phyloP scores from a whole-genome alignment of 1,140 invertebrate genomes.

The Drosophila melanica region DNA sequence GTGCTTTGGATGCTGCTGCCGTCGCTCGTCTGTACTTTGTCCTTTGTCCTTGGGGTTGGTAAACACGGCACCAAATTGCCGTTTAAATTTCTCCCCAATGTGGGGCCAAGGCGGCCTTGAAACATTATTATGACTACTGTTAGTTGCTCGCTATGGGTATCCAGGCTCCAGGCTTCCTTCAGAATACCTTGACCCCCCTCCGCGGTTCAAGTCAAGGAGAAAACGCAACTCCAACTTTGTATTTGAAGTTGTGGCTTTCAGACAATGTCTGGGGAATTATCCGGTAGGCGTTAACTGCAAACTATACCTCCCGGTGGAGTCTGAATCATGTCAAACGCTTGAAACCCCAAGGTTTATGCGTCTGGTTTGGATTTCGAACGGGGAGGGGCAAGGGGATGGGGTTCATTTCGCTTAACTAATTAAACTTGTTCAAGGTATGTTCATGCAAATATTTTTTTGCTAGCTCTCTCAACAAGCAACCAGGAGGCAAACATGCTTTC shows the following conservation, averaged over 20 bases:
- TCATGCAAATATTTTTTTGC: constrained; percentile 62
- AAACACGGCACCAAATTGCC: constrained; percentile 79
- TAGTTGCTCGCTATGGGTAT: constrained; percentile 10
- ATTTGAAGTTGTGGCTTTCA: constrained; percentile 75
- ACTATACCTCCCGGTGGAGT: constrained; percentile 64
- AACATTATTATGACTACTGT: constrained; percentile 75
- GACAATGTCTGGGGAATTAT: constrained; percentile 49
- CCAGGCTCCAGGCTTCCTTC: background rate
- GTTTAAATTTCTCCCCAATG: constrained; percentile 81
- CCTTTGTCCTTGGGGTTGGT: constrained; percentile 76
- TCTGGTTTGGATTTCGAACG: constrained; percentile 36
- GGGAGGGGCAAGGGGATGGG: background rate
- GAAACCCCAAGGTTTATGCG: constrained; percentile 32
- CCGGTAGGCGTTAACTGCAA: constrained; percentile 65
- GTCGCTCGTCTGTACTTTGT: constrained; percentile 19
- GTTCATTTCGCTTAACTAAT: constrained; percentile 64
- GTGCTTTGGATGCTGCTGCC: constrained; percentile 63
- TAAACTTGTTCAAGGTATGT: constrained; percentile 66
- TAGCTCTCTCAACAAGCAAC: constrained; percentile 23
- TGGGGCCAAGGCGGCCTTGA: constrained; percentile 68
- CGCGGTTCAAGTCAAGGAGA: background rate
- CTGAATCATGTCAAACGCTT: constrained; percentile 50
- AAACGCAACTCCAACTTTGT: constrained; percentile 46
- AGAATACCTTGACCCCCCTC: constrained; percentile 12
- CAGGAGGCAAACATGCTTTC: background rate